A percentile compares a stretch with the other conserved stretches of the same genome.
These are phyloP conservation scores for Ochlodes sylvanus DNA, from an alignment of 2,888 invertebrate genomes.

Conservation along the genomic window DNA sequence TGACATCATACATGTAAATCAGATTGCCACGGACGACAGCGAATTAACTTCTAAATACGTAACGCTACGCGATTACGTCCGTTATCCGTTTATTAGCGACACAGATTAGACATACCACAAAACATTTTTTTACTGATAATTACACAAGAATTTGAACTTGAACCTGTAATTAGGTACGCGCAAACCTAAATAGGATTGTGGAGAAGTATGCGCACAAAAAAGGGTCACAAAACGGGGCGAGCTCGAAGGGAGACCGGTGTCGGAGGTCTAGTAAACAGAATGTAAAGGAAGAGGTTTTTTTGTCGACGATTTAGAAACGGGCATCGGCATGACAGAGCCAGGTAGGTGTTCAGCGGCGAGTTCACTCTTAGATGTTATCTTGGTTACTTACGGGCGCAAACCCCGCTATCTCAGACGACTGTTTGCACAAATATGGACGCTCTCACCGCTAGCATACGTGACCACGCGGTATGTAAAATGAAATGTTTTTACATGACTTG, in stretches of 20 bases:
- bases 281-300: constrained; percentile 79
- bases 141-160: constrained; percentile 21
- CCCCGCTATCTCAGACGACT: constrained; percentile 70
- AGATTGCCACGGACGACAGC: constrained; percentile 51
- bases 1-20: constrained; percentile 62
- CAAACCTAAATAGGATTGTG: constrained; percentile 50
- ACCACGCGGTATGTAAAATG: constrained; percentile 56
- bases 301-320: constrained; percentile 55
- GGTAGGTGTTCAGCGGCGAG: constrained; percentile 63
- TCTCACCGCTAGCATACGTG: constrained; percentile 65
- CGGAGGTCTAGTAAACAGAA: constrained; percentile 82
- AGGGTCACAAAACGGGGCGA: constrained; percentile 61
- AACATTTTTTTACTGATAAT: not conserved
- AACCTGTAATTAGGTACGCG: constrained; percentile 34
- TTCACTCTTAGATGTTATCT: constrained; percentile 51
- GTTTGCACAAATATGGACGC: constrained; percentile 78
- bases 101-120: not conserved
- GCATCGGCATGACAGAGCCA: constrained; percentile 64
- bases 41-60: constrained; percentile 47
- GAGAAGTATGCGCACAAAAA: constrained; percentile 73
- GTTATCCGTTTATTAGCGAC: constrained; percentile 13
- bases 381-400: constrained; percentile 62
- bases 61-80: constrained; percentile 42
- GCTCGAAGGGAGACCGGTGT: constrained; percentile 73
- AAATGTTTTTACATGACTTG: constrained; percentile 49